These are phyloP conservation scores for Macrotis lagotis DNA, from an alignment of 2,113 vertebrate species.

Conservation along the genomic window DNA sequence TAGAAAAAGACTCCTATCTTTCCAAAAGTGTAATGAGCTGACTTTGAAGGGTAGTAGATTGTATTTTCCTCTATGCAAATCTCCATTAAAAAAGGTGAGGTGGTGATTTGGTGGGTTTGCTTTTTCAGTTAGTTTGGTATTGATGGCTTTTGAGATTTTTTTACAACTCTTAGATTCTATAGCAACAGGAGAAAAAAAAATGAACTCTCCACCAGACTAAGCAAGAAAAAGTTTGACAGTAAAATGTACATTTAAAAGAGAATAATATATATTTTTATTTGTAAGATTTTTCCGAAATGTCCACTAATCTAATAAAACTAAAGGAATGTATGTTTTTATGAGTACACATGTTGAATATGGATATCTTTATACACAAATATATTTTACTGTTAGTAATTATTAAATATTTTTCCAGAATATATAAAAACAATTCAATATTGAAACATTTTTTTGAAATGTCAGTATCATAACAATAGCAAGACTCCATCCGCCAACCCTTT, in stretches of 20 bases:
- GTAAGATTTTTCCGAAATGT: conserved; percentile 49
- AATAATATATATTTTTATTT: background rate
- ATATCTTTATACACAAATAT: background rate
- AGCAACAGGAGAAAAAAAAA: background rate
- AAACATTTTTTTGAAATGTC: conserved; percentile 42
- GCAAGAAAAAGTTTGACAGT: background rate
- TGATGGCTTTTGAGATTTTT: background rate
- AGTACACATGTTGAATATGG: background rate
- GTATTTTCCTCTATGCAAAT: background rate
- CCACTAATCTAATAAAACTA: conserved; percentile 61
- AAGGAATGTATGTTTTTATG: conserved; percentile 62
- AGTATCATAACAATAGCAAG: conserved; percentile 28
- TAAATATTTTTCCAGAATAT: conserved; percentile 43
- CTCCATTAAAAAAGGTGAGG: background rate
- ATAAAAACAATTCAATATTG: conserved; percentile 61
- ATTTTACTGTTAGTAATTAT: conserved; percentile 53
- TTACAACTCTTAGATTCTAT: background rate
- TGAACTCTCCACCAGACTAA: background rate
- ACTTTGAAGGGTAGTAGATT: background rate
- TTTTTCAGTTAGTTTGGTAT: background rate
- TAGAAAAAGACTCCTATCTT: background rate
- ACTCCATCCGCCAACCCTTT: background rate
- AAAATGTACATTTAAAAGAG: background rate
- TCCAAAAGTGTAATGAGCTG: background rate
- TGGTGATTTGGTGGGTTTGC: background rate